phyloP scores from a whole-genome alignment of 2,888 invertebrate genomes.

The Sphecodes monilicornis region DNA sequence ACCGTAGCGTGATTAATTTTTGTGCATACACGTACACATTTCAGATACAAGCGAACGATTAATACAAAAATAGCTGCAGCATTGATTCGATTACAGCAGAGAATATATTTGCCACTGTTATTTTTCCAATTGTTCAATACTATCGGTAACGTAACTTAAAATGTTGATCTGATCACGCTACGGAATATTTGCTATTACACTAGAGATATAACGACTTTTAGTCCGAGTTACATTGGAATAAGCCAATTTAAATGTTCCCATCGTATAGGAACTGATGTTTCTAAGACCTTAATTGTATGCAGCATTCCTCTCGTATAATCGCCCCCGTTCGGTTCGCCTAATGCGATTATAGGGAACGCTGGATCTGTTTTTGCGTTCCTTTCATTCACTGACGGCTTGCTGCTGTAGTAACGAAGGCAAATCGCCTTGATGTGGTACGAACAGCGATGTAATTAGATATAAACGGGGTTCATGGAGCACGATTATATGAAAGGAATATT shows the following conservation, averaged over 20 bases:
- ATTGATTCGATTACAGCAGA: conserved; percentile 49
- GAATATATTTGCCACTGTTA: conserved; percentile 65
- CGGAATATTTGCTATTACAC: conserved; percentile 42
- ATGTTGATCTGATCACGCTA: conserved; percentile 4
- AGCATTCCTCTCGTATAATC: background rate
- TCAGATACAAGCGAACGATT: conserved; percentile 74
- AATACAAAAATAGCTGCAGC: conserved; percentile 60
- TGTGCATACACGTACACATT: conserved; percentile 76
- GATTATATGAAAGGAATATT: conserved; percentile 11
- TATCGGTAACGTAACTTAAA: conserved; percentile 40
- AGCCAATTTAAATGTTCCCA: background rate
- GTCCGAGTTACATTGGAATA: conserved; percentile 15
- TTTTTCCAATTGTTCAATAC: background rate
- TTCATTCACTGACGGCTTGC: background rate
- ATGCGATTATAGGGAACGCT: background rate
- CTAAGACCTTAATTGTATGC: background rate
- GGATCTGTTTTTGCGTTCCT: background rate
- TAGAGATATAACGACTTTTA: conserved; percentile 28
- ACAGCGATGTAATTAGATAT: background rate
- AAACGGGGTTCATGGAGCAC: background rate
- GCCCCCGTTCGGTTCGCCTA: background rate
- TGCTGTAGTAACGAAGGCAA: background rate
- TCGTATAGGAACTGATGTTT: conserved; percentile 6
- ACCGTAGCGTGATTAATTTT: conserved; percentile 79
- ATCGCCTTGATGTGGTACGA: background rate